Percentiles rank a stretch among this genome's conserved stretches.
phyloP scores from a whole-genome alignment of 2,797 vertebrate genomes.

The Limosa lapponica region DNA sequence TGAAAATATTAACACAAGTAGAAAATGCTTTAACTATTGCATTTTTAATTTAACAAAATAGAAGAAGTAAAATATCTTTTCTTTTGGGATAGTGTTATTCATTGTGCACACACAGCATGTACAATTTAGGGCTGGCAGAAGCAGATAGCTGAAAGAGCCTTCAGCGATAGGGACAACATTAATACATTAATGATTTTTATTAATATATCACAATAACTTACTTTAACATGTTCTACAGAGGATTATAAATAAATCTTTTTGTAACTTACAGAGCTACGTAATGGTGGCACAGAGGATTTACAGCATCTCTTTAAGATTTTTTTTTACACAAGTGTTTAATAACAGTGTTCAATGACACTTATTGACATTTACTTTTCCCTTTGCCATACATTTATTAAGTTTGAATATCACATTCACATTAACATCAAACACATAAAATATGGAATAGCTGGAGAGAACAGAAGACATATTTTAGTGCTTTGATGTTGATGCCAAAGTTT shows the following conservation, averaged over 20 bases:
- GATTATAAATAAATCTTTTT: conserved; percentile 44
- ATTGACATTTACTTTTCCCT: conserved; percentile 76
- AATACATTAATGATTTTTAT: neutral
- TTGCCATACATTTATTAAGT: conserved; percentile 72
- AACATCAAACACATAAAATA: conserved; percentile 79
- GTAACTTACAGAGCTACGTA: conserved; percentile 20
- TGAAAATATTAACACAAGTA: neutral
- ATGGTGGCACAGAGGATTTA: conserved; percentile 66
- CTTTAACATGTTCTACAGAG: neutral
- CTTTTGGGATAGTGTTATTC: neutral
- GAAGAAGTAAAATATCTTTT: neutral
- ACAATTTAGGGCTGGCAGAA: neutral
- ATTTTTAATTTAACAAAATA: neutral
- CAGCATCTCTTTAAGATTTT: conserved; percentile 54
- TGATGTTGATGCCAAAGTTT: conserved; percentile 75
- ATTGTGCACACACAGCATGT: neutral
- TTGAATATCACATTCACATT: conserved; percentile 74
- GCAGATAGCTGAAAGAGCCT: neutral
- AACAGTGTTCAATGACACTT: conserved; percentile 68
- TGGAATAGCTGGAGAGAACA: conserved; percentile 74
- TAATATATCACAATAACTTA: neutral
- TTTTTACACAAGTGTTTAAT: conserved; percentile 73
- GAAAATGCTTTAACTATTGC: neutral
- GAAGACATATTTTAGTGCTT: conserved; percentile 77
- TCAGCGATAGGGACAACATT: neutral